Percentiles rank a stretch among this genome's conserved stretches.
These are phyloP conservation scores for Drosophila prostipennis DNA, from an alignment of 2,888 invertebrate genomes.

Conservation along the genomic window DNA sequence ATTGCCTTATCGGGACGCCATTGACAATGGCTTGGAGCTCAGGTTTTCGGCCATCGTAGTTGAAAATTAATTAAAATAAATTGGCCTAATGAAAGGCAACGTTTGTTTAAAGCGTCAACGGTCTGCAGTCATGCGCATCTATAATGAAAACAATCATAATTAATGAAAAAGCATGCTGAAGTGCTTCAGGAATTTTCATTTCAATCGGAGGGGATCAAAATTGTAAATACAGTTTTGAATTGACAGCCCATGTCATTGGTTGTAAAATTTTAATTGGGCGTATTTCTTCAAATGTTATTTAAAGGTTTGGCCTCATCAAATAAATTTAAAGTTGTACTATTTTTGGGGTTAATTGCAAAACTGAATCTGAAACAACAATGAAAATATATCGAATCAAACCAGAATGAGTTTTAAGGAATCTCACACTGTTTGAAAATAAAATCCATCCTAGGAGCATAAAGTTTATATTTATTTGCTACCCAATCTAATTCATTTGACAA, in stretches of 20 bases:
- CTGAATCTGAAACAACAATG: no score
- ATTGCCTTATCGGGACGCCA: slow-evolving; percentile 38
- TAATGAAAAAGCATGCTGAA: slow-evolving; percentile 5
- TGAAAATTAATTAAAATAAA: slow-evolving; percentile 67
- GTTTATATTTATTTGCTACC: background rate
- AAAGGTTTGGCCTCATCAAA: no score
- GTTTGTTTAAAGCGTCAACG: slow-evolving; percentile 25
- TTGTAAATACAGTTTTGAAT: background rate
- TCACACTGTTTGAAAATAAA: background rate
- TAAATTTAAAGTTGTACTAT: no score
- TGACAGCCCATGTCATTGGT: background rate
- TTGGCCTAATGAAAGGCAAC: slow-evolving; percentile 11
- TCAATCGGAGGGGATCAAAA: background rate
- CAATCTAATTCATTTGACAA: background rate
- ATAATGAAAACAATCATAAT: background rate
- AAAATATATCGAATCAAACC: background rate
- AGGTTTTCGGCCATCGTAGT: slow-evolving; percentile 17
- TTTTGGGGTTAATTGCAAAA: background rate
- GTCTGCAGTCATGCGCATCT: background rate
- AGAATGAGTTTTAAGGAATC: background rate
- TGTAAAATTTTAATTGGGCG: background rate
- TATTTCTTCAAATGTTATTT: background rate
- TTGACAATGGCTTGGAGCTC: slow-evolving; percentile 11
- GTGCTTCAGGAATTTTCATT: slow-evolving; percentile 3
- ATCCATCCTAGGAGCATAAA: no score